Conservation (phyloP, 2,888 invertebrate genomes). For the Eudemis profundana region DNA sequence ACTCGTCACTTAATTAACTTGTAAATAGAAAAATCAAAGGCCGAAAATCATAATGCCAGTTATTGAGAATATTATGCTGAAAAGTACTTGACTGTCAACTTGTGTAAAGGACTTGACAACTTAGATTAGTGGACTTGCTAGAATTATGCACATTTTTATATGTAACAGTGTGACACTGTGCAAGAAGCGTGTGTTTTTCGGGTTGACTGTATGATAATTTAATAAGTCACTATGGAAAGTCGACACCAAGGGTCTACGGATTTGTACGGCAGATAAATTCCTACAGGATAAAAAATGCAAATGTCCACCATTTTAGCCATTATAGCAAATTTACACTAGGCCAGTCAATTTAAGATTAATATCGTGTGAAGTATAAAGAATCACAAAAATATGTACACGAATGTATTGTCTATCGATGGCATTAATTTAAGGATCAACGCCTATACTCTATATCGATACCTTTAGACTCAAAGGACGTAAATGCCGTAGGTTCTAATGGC, state of each 20-base stretch:
- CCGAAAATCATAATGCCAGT: slow-evolving; percentile 7
- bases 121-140: slow-evolving; percentile 32
- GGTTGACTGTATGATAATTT: slow-evolving; percentile 9
- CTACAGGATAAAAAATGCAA: neutral
- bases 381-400: too few relatives aligned
- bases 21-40: slow-evolving; percentile 24
- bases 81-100: slow-evolving; percentile 7
- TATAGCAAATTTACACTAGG: neutral
- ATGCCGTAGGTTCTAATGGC: too few relatives aligned
- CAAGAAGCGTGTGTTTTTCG: slow-evolving; percentile 16
- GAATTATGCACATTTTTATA: slow-evolving; percentile 32
- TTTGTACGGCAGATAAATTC: neutral
- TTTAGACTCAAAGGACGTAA: too few relatives aligned
- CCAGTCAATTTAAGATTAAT: too few relatives aligned
- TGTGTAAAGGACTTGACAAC: slow-evolving; percentile 23
- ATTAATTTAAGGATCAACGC: too few relatives aligned
- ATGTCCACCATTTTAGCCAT: neutral
- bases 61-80: slow-evolving; percentile 28
- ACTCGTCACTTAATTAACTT: slow-evolving; percentile 10
- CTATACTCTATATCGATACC: too few relatives aligned
- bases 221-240: slow-evolving; percentile 17
- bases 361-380: too few relatives aligned
- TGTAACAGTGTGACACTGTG: slow-evolving; percentile 17
- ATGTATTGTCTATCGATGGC: too few relatives aligned
- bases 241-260: slow-evolving; percentile 21